These are phyloP conservation scores for Drosophila repletoides DNA, from an alignment of 1,140 invertebrate species.

Conservation along the genomic window DNA sequence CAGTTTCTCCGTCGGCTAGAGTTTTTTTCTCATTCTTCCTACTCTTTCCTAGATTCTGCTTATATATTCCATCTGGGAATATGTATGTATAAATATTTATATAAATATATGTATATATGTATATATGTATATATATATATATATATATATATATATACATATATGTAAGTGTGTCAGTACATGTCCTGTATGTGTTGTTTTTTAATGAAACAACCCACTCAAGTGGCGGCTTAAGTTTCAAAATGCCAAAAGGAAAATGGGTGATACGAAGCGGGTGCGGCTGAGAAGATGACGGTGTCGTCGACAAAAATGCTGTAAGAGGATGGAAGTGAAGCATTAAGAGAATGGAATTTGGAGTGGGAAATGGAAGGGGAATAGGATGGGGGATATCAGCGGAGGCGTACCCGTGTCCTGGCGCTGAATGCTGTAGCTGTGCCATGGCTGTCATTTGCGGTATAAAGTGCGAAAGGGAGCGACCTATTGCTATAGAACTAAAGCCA, in stretches of 20 bases:
- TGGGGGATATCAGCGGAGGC: slow-evolving; percentile 3
- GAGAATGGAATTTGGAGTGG: background rate
- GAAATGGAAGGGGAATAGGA: background rate
- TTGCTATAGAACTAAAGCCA: slow-evolving; percentile 5
- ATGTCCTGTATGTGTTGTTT: slow-evolving; percentile 43
- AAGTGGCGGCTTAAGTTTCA: slow-evolving; percentile 70
- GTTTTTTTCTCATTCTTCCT: slow-evolving; percentile 41
- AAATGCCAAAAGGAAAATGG: slow-evolving; percentile 65
- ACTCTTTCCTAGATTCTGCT: slow-evolving; percentile 7
- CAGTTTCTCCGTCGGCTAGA: slow-evolving; percentile 46
- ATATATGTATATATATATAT: background rate
- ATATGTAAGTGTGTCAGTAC: background rate
- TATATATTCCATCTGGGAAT: no score
- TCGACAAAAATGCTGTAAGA: background rate
- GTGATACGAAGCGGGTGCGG: slow-evolving; percentile 30
- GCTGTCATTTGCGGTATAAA: background rate
- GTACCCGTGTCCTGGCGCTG: slow-evolving; percentile 15
- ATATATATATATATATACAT: background rate
- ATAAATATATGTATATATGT: background rate
- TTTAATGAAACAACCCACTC: slow-evolving; percentile 76
- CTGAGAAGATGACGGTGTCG: slow-evolving; percentile 1
- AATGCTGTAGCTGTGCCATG: background rate
- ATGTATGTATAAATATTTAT: no score
- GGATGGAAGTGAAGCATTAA: background rate
- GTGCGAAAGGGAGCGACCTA: slow-evolving; percentile 11